Conservation (phyloP, 2,888 invertebrate genomes). For the Pseudococcus jackbeardsleyi region DNA sequence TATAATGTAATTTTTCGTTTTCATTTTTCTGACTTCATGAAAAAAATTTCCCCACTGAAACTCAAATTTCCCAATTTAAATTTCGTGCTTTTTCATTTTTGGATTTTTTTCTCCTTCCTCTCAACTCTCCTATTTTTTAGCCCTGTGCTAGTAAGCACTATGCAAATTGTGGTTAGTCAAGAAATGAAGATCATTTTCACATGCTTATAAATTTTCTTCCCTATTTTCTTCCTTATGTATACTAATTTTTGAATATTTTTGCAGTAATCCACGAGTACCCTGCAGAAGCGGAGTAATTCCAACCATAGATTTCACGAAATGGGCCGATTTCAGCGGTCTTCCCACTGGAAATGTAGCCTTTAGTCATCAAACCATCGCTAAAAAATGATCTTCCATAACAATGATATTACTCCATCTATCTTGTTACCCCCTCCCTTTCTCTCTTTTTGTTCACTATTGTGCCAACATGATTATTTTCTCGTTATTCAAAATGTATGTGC, state of each 20-base stretch:
- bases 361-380: slow-evolving; percentile 56
- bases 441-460: slow-evolving; percentile 11
- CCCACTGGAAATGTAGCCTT: slow-evolving; percentile 62
- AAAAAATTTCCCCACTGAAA: no score
- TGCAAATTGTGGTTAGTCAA: no score
- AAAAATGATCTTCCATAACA: slow-evolving; percentile 30
- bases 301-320: slow-evolving; percentile 88
- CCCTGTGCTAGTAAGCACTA: no score
- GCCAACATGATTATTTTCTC: not conserved
- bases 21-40: no score
- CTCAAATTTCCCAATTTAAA: no score
- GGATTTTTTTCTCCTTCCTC: no score
- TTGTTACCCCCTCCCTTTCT: slow-evolving; percentile 5
- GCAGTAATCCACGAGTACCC: slow-evolving; percentile 91
- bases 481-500: slow-evolving; percentile 36
- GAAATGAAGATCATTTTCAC: not conserved
- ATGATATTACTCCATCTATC: not conserved
- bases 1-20: no score
- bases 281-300: slow-evolving; percentile 91
- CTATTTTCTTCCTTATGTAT: slow-evolving; percentile 65
- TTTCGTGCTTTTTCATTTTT: no score
- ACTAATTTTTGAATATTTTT: not conserved
- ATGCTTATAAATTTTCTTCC: slow-evolving; percentile 63
- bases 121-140: no score
- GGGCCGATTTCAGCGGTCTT: slow-evolving; percentile 79